These are phyloP conservation scores for Drosophila basisetae DNA, from an alignment of 2,888 invertebrate species.

Conservation along the genomic window DNA sequence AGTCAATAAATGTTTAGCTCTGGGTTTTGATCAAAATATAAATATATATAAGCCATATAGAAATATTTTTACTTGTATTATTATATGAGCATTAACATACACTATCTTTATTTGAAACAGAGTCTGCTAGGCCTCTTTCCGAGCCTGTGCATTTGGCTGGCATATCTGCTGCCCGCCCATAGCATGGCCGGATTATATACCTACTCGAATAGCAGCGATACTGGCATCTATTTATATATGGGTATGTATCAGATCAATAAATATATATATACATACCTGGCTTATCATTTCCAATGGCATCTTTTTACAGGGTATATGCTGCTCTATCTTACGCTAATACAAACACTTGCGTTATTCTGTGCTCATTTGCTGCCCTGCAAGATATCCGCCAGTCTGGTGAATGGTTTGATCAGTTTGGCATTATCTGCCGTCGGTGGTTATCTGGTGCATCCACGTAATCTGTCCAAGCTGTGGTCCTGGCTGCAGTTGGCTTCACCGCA, in stretches of 20 bases:
- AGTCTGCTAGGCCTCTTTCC: conserved; percentile 92
- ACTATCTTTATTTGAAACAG: conserved; percentile 85
- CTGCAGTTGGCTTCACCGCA: conserved; percentile 90
- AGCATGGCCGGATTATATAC: conserved; percentile 94
- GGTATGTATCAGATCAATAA: conserved; percentile 85
- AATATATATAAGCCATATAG: not conserved
- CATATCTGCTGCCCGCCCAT: conserved; percentile 94
- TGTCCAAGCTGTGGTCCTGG: conserved; percentile 89
- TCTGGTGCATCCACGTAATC: conserved; percentile 89
- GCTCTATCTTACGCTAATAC: conserved; percentile 89
- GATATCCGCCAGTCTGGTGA: conserved; percentile 88
- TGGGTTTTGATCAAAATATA: not conserved
- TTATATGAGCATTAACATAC: not conserved
- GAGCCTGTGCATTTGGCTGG: conserved; percentile 92
- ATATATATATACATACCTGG: too few species aligned
- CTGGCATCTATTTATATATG: conserved; percentile 90
- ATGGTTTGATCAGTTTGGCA: conserved; percentile 87
- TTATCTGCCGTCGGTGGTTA: conserved; percentile 89
- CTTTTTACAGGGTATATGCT: conserved; percentile 88
- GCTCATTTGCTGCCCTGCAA: conserved; percentile 89
- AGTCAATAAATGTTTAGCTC: not conserved
- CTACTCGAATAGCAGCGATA: conserved; percentile 88
- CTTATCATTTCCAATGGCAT: not conserved
- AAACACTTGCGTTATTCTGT: conserved; percentile 89
- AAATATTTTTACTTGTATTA: not conserved